These are phyloP conservation scores for Bos taurus DNA, from an alignment of 2,113 vertebrate genomes.

Conservation along the genomic window DNA sequence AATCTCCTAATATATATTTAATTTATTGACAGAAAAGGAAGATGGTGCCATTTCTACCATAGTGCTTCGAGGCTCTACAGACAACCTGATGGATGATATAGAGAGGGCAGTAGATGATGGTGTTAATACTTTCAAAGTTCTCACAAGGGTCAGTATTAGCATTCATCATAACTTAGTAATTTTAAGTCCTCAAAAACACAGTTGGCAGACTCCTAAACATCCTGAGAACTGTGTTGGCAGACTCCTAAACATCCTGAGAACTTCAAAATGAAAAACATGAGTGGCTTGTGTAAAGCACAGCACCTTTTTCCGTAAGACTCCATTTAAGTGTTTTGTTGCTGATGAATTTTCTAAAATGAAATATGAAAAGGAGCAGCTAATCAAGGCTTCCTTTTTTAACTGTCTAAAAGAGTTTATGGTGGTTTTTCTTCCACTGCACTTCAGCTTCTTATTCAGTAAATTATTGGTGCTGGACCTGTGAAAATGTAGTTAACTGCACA, in stretches of 20 bases:
- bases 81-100: conserved; percentile 98
- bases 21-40: conserved; percentile 88
- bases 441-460: background rate
- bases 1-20: background rate
- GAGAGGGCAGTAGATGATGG: conserved; percentile 96
- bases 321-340: background rate
- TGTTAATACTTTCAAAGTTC: conserved; percentile 98
- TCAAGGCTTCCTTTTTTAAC: background rate
- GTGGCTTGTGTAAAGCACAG: background rate
- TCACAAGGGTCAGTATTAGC: conserved; percentile 88
- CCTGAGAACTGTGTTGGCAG: background rate
- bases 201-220: background rate
- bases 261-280: background rate
- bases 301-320: background rate
- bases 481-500: background rate
- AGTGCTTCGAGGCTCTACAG: conserved; percentile 95
- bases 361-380: background rate
- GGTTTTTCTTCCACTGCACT: background rate
- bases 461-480: background rate
- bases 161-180: background rate
- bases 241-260: background rate
- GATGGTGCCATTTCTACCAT: conserved; percentile 94
- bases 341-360: background rate
- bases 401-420: background rate
- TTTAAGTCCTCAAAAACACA: background rate